These are phyloP conservation scores for Tautogolabrus adspersus DNA, from an alignment of 2,113 vertebrate genomes.

Conservation along the genomic window DNA sequence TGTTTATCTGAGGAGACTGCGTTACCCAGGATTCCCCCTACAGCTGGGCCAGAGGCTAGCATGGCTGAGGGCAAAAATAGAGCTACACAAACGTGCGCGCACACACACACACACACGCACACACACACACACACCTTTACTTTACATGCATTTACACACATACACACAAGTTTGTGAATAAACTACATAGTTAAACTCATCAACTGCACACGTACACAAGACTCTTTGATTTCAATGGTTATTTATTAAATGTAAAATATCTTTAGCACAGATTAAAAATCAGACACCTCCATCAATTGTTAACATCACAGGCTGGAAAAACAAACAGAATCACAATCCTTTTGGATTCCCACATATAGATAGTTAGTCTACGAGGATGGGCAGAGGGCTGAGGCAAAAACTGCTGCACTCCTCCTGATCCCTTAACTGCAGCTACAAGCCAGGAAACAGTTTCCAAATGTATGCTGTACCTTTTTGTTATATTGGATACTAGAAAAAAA, in stretches of 20 bases:
- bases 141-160: too few relatives aligned
- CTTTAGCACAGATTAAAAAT: conserved; percentile 90
- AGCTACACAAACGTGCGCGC: background rate
- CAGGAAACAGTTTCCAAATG: conserved; percentile 45
- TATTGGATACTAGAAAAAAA: conserved; percentile 26
- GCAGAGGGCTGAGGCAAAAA: conserved; percentile 85
- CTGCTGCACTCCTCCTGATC: conserved; percentile 58
- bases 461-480: conserved; percentile 20
- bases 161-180: too few relatives aligned
- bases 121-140: too few relatives aligned
- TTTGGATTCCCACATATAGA: conserved; percentile 76
- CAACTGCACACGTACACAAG: conserved; percentile 26
- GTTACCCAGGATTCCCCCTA: conserved; percentile 87
- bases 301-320: conserved; percentile 83
- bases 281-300: conserved; percentile 87
- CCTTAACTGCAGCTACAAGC: conserved; percentile 34
- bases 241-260: conserved; percentile 93
- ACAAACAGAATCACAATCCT: conserved; percentile 82
- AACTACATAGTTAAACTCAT: background rate
- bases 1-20: conserved; percentile 88
- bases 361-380: conserved; percentile 68
- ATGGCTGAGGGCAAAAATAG: conserved; percentile 70
- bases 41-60: conserved; percentile 83
- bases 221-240: conserved; percentile 83
- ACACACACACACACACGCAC: background rate